phyloP scores from a whole-genome alignment of 2,888 invertebrate genomes.

The Lissonota sp. region DNA sequence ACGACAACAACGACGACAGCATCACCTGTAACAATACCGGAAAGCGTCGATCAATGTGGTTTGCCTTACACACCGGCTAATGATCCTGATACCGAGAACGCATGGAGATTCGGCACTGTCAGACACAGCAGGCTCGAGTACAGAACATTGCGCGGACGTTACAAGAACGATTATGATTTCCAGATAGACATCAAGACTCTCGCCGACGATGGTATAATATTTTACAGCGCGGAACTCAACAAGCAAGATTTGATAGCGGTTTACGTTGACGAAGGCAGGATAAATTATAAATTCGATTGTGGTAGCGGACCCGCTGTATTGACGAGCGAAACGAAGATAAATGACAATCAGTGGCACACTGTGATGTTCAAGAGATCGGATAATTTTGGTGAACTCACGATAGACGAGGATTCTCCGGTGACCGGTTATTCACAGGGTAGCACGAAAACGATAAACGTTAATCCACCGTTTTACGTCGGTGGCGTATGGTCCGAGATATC shows the following conservation, averaged over 20 bases:
- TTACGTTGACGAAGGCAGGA: conserved; percentile 90
- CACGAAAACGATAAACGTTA: conserved; percentile 86
- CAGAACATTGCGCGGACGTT: conserved; percentile 85
- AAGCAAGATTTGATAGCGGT: conserved; percentile 89
- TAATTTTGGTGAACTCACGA: conserved; percentile 87
- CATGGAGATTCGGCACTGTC: conserved; percentile 88
- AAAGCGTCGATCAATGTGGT: conserved; percentile 82
- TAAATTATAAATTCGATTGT: conserved; percentile 87
- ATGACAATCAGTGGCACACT: conserved; percentile 93
- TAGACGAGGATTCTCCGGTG: conserved; percentile 87
- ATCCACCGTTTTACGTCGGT: conserved; percentile 92
- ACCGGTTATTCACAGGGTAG: conserved; percentile 85
- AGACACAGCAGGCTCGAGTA: conserved; percentile 91
- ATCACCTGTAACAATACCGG: conserved; percentile 74
- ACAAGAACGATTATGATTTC: conserved; percentile 89
- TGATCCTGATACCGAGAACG: conserved; percentile 85
- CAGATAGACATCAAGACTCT: conserved; percentile 92
- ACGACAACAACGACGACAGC: conserved; percentile 78
- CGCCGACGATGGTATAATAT: conserved; percentile 91
- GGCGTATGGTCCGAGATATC: conserved; percentile 87
- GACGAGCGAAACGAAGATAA: conserved; percentile 86
- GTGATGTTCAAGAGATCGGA: conserved; percentile 88
- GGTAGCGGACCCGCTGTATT: conserved; percentile 88
- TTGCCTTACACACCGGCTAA: conserved; percentile 85
- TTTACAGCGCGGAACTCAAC: conserved; percentile 90